Percentiles rank a stretch among this genome's conserved stretches.
phyloP scores from a whole-genome alignment of 2,888 invertebrate species.

The Nectonema munidae region DNA sequence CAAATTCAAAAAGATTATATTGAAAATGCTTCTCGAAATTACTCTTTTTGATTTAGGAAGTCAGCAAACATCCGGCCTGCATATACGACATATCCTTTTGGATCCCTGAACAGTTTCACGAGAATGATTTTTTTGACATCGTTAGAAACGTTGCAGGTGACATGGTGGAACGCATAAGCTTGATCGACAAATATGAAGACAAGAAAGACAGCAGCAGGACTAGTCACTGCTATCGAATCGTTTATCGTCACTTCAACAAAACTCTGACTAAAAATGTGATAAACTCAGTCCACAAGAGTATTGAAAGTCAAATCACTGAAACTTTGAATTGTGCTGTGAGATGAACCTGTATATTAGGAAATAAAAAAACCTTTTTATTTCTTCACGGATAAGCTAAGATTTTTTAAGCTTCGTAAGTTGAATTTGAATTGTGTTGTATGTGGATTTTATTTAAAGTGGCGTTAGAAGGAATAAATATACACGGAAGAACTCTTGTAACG shows the following conservation, averaged over 20 bases:
- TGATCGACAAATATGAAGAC: conserved; percentile 52
- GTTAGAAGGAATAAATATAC: too few species aligned
- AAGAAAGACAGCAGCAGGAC: conserved; percentile 38
- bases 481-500: too few species aligned
- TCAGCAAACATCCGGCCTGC: conserved; percentile 56
- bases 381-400: too few species aligned
- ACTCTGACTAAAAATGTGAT: conserved; percentile 57
- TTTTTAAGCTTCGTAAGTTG: too few species aligned
- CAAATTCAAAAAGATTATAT: background rate
- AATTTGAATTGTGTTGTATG: too few species aligned
- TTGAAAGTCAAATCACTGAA: conserved; percentile 30
- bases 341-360: too few species aligned
- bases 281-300: conserved; percentile 41
- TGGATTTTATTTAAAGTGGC: too few species aligned
- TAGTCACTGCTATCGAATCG: conserved; percentile 62
- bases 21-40: conserved; percentile 9
- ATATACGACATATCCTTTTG: conserved; percentile 77
- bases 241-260: conserved; percentile 62
- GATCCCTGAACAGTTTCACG: conserved; percentile 33
- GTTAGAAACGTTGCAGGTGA: conserved; percentile 58
- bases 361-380: too few species aligned
- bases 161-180: conserved; percentile 53
- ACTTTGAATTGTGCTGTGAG: conserved; percentile 26
- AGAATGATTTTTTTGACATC: conserved; percentile 38
- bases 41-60: conserved; percentile 27